These are phyloP conservation scores for Labeo rohita DNA, from an alignment of 2,113 vertebrate genomes.

Conservation along the genomic window DNA sequence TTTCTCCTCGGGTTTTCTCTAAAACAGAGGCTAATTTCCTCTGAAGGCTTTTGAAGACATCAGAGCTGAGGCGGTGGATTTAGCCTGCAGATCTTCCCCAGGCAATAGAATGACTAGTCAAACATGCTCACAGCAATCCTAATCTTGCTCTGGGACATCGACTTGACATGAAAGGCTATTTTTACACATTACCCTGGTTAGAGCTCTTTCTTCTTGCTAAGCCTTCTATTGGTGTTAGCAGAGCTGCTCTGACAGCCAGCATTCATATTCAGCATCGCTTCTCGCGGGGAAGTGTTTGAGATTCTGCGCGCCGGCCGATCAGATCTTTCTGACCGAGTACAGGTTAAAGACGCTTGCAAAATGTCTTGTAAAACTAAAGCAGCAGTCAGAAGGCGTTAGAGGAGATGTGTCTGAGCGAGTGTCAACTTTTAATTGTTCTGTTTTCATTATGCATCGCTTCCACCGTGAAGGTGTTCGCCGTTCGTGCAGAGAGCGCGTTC, in stretches of 20 bases:
- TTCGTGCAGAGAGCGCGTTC: background rate
- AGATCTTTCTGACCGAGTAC: background rate
- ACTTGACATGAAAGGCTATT: constrained; percentile 81
- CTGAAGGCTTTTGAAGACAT: constrained; percentile 76
- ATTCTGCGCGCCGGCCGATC: constrained; percentile 25
- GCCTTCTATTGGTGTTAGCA: constrained; percentile 37
- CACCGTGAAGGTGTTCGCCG: background rate
- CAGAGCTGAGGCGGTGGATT: constrained; percentile 78
- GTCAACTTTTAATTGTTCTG: constrained; percentile 48
- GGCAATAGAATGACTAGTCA: constrained; percentile 81
- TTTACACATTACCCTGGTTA: constrained; percentile 61
- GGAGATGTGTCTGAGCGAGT: constrained; percentile 41
- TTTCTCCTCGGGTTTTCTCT: constrained; percentile 61
- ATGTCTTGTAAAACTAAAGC: constrained; percentile 20
- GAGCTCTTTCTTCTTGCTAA: constrained; percentile 50
- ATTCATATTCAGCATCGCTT: constrained; percentile 35
- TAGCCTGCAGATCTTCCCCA: constrained; percentile 84
- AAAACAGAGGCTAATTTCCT: constrained; percentile 75
- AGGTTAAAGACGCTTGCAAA: constrained; percentile 28
- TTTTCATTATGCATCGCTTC: constrained; percentile 11
- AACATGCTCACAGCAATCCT: constrained; percentile 82
- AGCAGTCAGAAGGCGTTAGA: constrained; percentile 20
- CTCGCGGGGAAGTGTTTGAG: constrained; percentile 32
- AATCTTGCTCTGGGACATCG: constrained; percentile 83
- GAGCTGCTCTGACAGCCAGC: constrained; percentile 46